Evolutionary conservation across 2,797 vertebrate species (phyloP).

Genomic region (Uromys caudimaculatus): DNA sequence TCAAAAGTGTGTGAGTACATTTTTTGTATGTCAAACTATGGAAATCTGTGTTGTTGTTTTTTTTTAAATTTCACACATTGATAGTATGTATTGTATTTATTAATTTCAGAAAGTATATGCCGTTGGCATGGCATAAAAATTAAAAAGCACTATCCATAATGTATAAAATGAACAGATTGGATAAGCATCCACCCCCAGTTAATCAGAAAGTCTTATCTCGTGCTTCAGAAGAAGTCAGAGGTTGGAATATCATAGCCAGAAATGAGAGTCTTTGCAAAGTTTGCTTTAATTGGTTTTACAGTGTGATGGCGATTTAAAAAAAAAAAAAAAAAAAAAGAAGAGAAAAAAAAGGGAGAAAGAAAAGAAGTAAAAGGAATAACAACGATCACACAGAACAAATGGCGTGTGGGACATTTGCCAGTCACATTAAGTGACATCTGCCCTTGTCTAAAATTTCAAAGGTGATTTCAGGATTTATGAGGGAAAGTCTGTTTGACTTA

Average conservation of each 20-base stretch:
- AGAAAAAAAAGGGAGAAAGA: background rate
- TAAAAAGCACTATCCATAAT: slow-evolving; percentile 70
- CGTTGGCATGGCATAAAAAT: slow-evolving; percentile 74
- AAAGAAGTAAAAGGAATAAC: slow-evolving; percentile 69
- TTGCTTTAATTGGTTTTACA: slow-evolving; percentile 81
- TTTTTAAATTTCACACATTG: slow-evolving; percentile 77
- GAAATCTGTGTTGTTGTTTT: slow-evolving; percentile 63
- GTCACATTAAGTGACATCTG: slow-evolving; percentile 77
- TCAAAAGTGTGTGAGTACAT: slow-evolving; percentile 87
- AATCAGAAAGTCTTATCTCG: slow-evolving; percentile 81
- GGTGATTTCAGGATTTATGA: slow-evolving; percentile 76
- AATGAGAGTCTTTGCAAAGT: slow-evolving; percentile 78
- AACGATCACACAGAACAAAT: slow-evolving; percentile 68
- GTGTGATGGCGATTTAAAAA: slow-evolving; percentile 60
- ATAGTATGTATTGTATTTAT: slow-evolving; percentile 83
- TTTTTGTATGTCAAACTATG: slow-evolving; percentile 87
- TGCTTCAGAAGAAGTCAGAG: slow-evolving; percentile 80
- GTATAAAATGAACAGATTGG: slow-evolving; percentile 82
- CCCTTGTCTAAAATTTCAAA: slow-evolving; percentile 82
- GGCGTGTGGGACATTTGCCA: slow-evolving; percentile 55
- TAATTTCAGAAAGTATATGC: slow-evolving; percentile 79
- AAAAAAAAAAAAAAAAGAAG: background rate
- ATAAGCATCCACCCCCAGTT: slow-evolving; percentile 76
- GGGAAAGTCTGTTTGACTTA: slow-evolving; percentile 56
- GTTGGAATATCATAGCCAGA: slow-evolving; percentile 74